A percentile compares a stretch with the other conserved stretches of the same genome.
These are phyloP conservation scores for Achlya flavicornis DNA, from an alignment of 2,888 invertebrate genomes.

Conservation along the genomic window DNA sequence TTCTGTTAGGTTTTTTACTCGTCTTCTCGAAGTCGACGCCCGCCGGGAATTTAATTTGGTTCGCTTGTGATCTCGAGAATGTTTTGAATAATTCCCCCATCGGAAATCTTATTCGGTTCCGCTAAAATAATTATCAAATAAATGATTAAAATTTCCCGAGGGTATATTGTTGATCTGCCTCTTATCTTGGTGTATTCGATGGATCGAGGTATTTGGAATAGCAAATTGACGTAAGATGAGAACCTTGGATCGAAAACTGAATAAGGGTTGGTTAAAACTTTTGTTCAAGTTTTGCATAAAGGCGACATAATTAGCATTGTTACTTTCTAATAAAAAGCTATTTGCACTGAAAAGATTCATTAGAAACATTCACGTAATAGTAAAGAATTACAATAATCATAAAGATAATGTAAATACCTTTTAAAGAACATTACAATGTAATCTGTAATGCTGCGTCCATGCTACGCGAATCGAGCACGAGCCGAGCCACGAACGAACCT, in stretches of 20 bases:
- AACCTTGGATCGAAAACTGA: background rate
- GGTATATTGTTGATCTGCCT: background rate
- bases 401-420: too few relatives aligned
- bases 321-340: too few relatives aligned
- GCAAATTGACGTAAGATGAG: background rate
- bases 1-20: conserved; percentile 37
- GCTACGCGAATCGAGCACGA: too few relatives aligned
- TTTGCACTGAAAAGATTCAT: too few relatives aligned
- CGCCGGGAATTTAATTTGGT: conserved; percentile 54
- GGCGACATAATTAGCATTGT: too few relatives aligned
- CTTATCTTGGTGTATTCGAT: background rate
- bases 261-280: background rate
- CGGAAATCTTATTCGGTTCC: conserved; percentile 37
- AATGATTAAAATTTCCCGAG: conserved; percentile 8
- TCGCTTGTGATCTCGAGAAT: conserved; percentile 47
- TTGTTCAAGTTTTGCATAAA: too few relatives aligned
- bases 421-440: too few relatives aligned
- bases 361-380: too few relatives aligned
- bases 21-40: conserved; percentile 26
- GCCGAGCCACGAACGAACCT: too few relatives aligned
- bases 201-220: background rate
- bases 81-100: conserved; percentile 52
- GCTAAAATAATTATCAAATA: conserved; percentile 20
- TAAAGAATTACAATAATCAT: too few relatives aligned
- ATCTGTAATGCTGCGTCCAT: too few relatives aligned